Percentiles rank a stretch among this genome's conserved stretches.
Conservation (phyloP, 2,888 invertebrate species). For the Dendrolimus pini region DNA sequence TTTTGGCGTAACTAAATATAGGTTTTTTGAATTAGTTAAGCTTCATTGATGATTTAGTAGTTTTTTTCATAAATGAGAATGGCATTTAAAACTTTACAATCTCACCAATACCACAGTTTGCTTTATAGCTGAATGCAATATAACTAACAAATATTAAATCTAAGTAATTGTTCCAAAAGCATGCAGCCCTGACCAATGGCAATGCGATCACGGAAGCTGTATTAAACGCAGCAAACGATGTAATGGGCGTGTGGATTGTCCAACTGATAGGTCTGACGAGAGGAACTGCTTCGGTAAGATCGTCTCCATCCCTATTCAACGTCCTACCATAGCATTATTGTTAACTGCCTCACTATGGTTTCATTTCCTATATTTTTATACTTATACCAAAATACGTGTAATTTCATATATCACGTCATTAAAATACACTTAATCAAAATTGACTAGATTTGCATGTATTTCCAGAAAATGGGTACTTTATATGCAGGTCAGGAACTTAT, state of each 20-base stretch:
- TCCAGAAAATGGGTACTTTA: conserved; percentile 71
- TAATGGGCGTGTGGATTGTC: conserved; percentile 83
- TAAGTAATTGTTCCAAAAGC: conserved; percentile 57
- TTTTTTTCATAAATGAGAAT: too few relatives aligned
- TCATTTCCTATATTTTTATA: neutral
- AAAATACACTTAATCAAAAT: conserved; percentile 3
- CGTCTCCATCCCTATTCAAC: neutral
- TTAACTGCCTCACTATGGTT: neutral
- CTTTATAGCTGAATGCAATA: conserved; percentile 10
- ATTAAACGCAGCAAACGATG: conserved; percentile 78
- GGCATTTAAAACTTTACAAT: too few relatives aligned
- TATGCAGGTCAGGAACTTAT: conserved; percentile 81
- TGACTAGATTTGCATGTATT: conserved; percentile 46
- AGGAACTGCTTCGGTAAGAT: conserved; percentile 78
- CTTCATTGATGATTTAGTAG: too few relatives aligned
- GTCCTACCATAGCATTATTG: neutral
- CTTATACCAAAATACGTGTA: neutral
- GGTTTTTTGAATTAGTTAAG: too few relatives aligned
- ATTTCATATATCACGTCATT: conserved; percentile 3
- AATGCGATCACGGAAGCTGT: conserved; percentile 84
- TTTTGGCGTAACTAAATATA: too few relatives aligned
- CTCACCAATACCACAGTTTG: conserved; percentile 15
- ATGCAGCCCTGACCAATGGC: conserved; percentile 82
- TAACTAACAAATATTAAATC: conserved; percentile 17
- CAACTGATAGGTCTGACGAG: conserved; percentile 84